A percentile compares a stretch with the other conserved stretches of the same genome.
Evolutionary conservation across 37 sponge, comb jelly and placozoan species (phyloP).

Genomic region (Aplysina aerophoba): DNA sequence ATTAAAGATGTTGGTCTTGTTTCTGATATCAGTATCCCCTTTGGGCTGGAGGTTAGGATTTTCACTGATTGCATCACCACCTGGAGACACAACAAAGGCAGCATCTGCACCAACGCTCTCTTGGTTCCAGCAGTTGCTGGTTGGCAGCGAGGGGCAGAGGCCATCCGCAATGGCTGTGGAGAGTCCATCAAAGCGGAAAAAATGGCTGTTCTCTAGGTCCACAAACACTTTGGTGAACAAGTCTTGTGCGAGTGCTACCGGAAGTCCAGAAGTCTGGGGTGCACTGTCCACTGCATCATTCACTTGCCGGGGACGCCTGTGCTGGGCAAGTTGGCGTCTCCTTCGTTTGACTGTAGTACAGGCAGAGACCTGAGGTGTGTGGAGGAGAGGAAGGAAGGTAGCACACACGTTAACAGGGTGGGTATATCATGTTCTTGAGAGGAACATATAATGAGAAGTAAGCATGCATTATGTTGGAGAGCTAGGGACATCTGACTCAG

Average conservation of each 20-base stretch:
- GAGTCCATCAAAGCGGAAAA: neutral
- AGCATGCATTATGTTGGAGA: no score
- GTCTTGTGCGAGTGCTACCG: neutral
- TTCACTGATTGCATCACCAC: neutral
- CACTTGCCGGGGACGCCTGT: neutral
- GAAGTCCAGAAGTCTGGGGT: no score
- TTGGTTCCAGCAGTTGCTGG: constrained; percentile 30
- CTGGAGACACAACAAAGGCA: neutral
- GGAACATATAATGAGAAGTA: no score
- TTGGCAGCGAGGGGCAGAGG: neutral
- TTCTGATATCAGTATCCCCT: constrained; percentile 2
- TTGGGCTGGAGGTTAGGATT: constrained; percentile 13
- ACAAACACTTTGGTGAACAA: neutral
- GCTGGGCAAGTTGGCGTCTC: no score
- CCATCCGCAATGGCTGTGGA: neutral
- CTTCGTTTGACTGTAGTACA: no score
- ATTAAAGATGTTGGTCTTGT: neutral
- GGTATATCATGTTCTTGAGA: no score
- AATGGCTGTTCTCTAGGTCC: neutral
- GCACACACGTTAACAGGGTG: no score
- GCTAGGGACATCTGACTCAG: no score
- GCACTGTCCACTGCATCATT: neutral
- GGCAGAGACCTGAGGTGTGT: no score
- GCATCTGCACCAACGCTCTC: constrained; percentile 1
- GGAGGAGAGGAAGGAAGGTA: no score